Base-by-base conservation (phyloP, 1,140 invertebrate genomes). In the Sitodiplosis mosellana region DNA sequence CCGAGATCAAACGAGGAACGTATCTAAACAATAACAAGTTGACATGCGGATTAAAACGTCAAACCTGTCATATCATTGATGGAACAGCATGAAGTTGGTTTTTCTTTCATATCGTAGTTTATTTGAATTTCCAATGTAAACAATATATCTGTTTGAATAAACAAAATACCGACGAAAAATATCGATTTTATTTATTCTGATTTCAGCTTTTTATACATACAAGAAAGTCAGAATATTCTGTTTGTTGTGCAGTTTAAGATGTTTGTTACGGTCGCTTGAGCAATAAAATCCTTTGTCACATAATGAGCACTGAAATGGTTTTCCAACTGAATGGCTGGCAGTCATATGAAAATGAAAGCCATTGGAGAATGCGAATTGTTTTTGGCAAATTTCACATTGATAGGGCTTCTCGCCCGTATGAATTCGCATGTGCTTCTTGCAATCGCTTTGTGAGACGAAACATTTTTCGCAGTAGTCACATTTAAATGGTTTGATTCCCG, bases 261-360 rank as follows among this genome's bases (percentile, higher is more conserved):
- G 62, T 41, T 63, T 63, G 45, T 62, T 64, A 20, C 64, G 59
- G 53, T 64, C 64, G 18, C 62, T 58, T 42, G 59, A 51, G 45
- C 62, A 61, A 7, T 61, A 62, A 50, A 64, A 64, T 50, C 60
- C 61, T n/a, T 59, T 53, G 36, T 58, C 60, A 47, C 62, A 64
- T 10, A 59, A 53, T 50, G 62, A 59, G 45, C 62, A 64, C 1
- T 57, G 58, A 41, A 63, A 64, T 44, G 62, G 62, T 46, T 63
- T 61, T 46, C 61, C 59, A 20, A 60, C 61, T n/a, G 61, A 64
- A 51, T 64, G 62, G 53, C 54, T 59, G n/a, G n/a, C n/a, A 51
- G 62, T 58, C 51, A 62, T 56, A 54, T 64, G 62, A 43, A 59
- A 58, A 41, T 60, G 63, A 58, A 64, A 59, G 52, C 64, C 64